Evolutionary conservation across 2,797 vertebrate species (phyloP).

Genomic region (Chlorospingus semifuscus): DNA sequence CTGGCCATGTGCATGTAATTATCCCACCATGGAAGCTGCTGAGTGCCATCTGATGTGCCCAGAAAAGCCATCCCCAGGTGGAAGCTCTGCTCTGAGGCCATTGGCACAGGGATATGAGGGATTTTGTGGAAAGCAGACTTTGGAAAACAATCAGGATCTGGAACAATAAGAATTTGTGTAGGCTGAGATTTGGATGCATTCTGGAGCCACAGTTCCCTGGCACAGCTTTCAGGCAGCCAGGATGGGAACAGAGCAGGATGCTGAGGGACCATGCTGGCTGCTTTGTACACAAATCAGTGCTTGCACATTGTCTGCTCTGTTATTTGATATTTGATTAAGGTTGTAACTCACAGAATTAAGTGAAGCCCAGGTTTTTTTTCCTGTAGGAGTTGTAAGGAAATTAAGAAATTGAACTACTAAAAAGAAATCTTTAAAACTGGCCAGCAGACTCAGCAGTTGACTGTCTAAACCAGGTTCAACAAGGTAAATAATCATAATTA

Average conservation of each 20-base stretch:
- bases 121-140: not conserved
- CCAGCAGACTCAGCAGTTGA: not conserved
- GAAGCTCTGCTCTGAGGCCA: not conserved
- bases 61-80: not conserved
- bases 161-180: not conserved
- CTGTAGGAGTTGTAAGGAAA: not conserved
- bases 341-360: not conserved
- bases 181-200: not conserved
- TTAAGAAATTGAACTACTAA: not conserved
- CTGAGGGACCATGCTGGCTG: not conserved
- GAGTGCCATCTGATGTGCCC: not conserved
- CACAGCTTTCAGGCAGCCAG: not conserved
- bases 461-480: not conserved
- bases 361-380: not conserved
- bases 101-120: not conserved
- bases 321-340: not conserved
- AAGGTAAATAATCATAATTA: not conserved
- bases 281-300: not conserved
- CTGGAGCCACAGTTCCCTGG: not conserved
- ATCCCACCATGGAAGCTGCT: not conserved
- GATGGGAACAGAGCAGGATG: not conserved
- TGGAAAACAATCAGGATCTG: not conserved
- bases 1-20: rapidly evolving
- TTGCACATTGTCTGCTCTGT: not conserved
- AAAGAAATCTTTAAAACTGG: not conserved